Base-by-base conservation (phyloP, 2,888 invertebrate species). In the Oscheius sp. region DNA sequence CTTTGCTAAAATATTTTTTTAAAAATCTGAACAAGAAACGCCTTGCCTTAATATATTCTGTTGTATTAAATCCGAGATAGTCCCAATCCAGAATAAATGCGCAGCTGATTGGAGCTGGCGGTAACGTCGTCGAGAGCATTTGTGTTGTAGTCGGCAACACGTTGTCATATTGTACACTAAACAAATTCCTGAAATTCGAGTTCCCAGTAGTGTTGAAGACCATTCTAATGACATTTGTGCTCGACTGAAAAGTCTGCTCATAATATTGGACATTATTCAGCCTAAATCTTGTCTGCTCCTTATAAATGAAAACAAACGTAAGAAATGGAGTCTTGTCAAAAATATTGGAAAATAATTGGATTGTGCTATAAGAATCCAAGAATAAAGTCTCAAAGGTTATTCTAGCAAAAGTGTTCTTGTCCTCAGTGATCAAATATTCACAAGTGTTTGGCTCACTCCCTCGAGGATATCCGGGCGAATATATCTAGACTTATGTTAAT, bases 381-480 rank as follows among this genome's bases (percentile, higher is more conserved):
- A 23, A 25, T 5, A 48, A 4, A 20, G 20, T 25, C 20, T 17
- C 3, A 10, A 48, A 23, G 25, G 4, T 5, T 3, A 48, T 3
- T 23, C 25, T 20, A 23, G 25, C 48, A 12, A 23, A 4, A 23
- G 20, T 17, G 20, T 20, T 12, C 48, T 48, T 25, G 25, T 6
- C 48, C 25, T 48, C 48, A 6, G 48, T 48, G 3, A 48, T 48
- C 12, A 48, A 23, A 23, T 23, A 48, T 48, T 48, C 48, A 23
- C 48, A 48, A 12, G 20, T 20, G 48, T 48, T 48, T 23, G 48
- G 48, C 27, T 29, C 1, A 42, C 61, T 31, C 25, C 27, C 31
- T 42, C 17, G 27, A 27, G 61, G 61, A 29, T 61, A 61, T 6
- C 61, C 61, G 27, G 61, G 61, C 2, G 61, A 61, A 10, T 61